These are phyloP conservation scores for Plemyria rubiginata DNA, from an alignment of 2,888 invertebrate species.

Conservation along the genomic window DNA sequence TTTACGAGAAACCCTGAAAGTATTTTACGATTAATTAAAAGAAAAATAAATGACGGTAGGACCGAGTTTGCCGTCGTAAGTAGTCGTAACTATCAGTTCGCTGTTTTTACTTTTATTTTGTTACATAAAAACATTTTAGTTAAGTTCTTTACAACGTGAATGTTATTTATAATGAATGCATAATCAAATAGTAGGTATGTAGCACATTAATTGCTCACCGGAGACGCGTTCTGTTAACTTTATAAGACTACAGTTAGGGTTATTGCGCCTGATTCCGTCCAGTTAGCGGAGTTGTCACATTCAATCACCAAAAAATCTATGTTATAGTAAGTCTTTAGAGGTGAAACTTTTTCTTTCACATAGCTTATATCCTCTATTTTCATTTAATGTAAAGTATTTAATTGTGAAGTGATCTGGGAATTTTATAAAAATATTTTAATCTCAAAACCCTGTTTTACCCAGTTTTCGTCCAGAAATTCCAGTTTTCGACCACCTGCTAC, in stretches of 20 bases:
- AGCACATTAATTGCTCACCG: slow-evolving; percentile 45
- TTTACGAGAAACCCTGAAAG: slow-evolving; percentile 27
- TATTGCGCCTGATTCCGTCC: too few species aligned
- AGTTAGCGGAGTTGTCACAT: too few species aligned
- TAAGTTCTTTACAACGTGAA: neutral
- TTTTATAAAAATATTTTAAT: too few species aligned
- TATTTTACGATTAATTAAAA: slow-evolving; percentile 37
- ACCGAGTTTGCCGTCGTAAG: slow-evolving; percentile 4
- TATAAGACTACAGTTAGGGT: slow-evolving; percentile 45
- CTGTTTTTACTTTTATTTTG: slow-evolving; percentile 8
- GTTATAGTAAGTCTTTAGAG: too few species aligned
- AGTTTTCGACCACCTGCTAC: too few species aligned
- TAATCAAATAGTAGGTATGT: slow-evolving; percentile 13
- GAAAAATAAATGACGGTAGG: slow-evolving; percentile 14
- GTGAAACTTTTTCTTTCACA: too few species aligned
- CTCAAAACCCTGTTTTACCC: too few species aligned
- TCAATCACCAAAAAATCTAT: too few species aligned
- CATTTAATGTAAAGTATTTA: too few species aligned
- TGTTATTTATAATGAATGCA: neutral
- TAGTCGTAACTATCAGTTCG: slow-evolving; percentile 6
- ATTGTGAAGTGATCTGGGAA: too few species aligned
- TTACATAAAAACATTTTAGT: neutral
- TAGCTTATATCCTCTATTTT: too few species aligned
- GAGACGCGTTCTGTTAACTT: slow-evolving; percentile 63
- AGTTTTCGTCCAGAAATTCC: too few species aligned